Base-by-base conservation (phyloP, 2,797 vertebrate species). In the Oryzias dopingdopingensis region DNA sequence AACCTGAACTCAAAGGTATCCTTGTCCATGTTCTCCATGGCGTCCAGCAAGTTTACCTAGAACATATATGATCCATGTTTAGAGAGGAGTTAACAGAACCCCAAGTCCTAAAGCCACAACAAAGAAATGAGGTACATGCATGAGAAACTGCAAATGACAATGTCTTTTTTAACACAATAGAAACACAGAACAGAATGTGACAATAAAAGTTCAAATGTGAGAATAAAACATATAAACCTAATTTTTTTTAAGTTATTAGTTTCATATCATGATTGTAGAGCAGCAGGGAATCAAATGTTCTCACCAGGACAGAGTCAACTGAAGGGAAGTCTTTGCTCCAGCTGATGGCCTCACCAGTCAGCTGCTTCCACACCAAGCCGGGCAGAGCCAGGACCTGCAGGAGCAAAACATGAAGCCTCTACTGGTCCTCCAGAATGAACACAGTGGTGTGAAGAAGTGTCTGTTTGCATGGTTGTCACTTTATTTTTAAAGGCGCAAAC, bases 261-360 rank as follows among this genome's bases (percentile, higher is more conserved):
- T 14, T 6, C 18, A 44, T 23, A 26, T 18, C 23, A 49, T 22
- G 10, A 24, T 26, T 15, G 14, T 42, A 1, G 4, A 64, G 5
- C n/a, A 49, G 17, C 12, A 12, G 24, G 42, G 0, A 26, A 56
- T 5, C 65, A 4, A 49, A 75, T 18, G 46, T 71, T 37, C 93
- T 96, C 76, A 99, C 97, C 92, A 99, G 90, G 51, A 98, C 92
- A 0, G 96, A 97, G 85, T 99, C 97, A 22, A 99, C 95, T 1
- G 96, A 94, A 1, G 94, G 94, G 73, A 98, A 98, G 65, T 99
- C 96, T 87, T 96, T 98, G 69, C 44, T 94, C 97, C 97, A 99
- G 92, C 93, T 96, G 72, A 98, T 89, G 1, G 93, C 86, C 79
- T 99, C 96, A n/a, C 95, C 96, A 7, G 93, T 96, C 53, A 99